Evolutionary conservation across 2,888 invertebrate genomes (phyloP).

Genomic region (Archips xylosteana): DNA sequence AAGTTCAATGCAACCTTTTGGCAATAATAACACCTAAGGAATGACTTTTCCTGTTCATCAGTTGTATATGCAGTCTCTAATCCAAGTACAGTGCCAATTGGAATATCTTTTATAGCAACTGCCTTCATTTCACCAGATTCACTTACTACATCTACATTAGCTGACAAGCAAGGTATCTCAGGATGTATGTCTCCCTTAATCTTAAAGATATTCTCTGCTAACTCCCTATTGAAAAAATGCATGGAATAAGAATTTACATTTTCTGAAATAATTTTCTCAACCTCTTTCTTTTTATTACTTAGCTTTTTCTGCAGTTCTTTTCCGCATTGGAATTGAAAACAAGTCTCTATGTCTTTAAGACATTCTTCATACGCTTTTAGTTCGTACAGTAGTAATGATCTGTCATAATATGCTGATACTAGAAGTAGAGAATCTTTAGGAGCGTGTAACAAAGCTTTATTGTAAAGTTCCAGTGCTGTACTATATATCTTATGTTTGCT

Average conservation of each 20-base stretch:
- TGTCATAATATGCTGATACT: conserved; percentile 44
- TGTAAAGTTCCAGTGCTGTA: conserved; percentile 44
- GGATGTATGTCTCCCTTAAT: conserved; percentile 31
- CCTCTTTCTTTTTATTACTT: conserved; percentile 32
- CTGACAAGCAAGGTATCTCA: conserved; percentile 38
- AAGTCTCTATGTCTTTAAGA: conserved; percentile 44
- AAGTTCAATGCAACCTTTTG: conserved; percentile 43
- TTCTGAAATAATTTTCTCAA: conserved; percentile 16
- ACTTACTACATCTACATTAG: conserved; percentile 16
- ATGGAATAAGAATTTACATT: conserved; percentile 2
- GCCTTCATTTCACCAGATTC: conserved; percentile 10
- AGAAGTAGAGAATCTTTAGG: conserved; percentile 43
- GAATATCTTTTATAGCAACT: conserved; percentile 37
- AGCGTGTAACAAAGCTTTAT: conserved; percentile 45
- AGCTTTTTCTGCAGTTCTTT: conserved; percentile 36
- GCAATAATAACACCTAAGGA: conserved; percentile 39
- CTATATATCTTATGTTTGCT: conserved; percentile 28
- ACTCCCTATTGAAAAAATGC: too few relatives aligned
- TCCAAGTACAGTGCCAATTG: conserved; percentile 28
- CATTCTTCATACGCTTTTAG: conserved; percentile 38
- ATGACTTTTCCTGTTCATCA: background rate
- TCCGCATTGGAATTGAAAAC: conserved; percentile 41
- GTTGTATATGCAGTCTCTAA: conserved; percentile 38
- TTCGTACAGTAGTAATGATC: conserved; percentile 43
- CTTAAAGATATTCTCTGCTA: conserved; percentile 24